Conservation (phyloP, 2,888 invertebrate species). For the Oscheius myriophilus region DNA sequence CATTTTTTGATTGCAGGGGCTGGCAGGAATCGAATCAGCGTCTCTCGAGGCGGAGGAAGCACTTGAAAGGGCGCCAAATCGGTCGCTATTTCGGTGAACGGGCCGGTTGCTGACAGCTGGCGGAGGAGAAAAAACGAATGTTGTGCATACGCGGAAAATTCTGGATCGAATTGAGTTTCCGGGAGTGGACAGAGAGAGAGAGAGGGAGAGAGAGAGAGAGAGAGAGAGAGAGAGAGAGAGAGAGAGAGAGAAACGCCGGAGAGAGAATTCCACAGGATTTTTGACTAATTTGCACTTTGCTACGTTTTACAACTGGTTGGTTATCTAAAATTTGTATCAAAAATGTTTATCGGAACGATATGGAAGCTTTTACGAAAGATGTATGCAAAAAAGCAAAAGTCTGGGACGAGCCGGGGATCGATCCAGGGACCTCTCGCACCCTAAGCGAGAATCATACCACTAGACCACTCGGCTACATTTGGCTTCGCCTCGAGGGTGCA, state of each 20-base stretch:
- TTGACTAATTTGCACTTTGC: no score
- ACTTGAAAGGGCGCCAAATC: neutral
- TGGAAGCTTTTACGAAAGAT: neutral
- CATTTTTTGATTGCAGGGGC: no score
- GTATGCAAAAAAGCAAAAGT: neutral
- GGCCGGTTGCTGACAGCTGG: conserved; percentile 12
- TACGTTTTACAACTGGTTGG: no score
- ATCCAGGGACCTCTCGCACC: no score
- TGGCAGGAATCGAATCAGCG: no score
- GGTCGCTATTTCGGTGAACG: neutral
- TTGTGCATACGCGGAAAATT: no score
- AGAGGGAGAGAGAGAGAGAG: conserved; percentile 2
- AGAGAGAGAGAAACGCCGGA: neutral
- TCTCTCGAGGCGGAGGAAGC: neutral
- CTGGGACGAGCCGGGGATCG: neutral
- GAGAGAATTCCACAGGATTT: neutral
- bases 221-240: neutral
- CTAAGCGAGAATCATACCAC: no score
- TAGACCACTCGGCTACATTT: no score
- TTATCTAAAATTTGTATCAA: no score
- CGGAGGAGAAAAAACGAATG: conserved; percentile 3
- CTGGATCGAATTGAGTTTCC: no score
- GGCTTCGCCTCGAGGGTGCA: no score
- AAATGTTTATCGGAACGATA: no score
- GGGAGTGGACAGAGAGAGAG: neutral